Evolutionary conservation across 2,113 vertebrate genomes (phyloP), one percentile per base, ranked within the genome.

Genomic region (Micronisus gabar): DNA sequence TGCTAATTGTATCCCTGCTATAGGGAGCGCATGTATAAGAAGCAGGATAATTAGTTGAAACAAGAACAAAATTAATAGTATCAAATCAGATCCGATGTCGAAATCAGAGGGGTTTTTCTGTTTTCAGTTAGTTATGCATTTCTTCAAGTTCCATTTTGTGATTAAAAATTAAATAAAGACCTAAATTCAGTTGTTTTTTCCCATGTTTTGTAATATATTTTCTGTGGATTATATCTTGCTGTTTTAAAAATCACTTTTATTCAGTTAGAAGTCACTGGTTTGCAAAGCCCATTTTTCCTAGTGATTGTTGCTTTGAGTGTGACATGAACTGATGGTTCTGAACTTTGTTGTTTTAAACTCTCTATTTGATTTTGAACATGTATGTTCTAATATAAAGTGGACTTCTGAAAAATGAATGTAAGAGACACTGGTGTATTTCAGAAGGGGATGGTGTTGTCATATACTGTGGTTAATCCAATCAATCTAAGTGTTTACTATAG

Each of bases 351-450:
- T 98, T 97, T 94, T 86, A 81, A 95, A 90, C 74, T 95, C 94
- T 96, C 84, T 96, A 53, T 97, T 98, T 97, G 93, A 97, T 98
- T 98, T 96, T 81, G 96, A 96, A 95, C 76, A 84, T 52, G 59
- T 97, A 48, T 95, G 95, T 98, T 97, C 96, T 96, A 89, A 96
- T 97, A 92, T 95, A 81, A 97, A 98, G 96, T 97, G 98, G 97
- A 98, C 97, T 98, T 97, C 97, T 95, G 96, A 98, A 97, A 98
- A 98, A 98, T 98, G 98, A 99, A 99, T 99, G 99, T 99, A 99
- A 98, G 97, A 98, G 98, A 98, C 97, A 98, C 97, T 98, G 98
- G 97, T 98, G 97, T 96, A 97, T 97, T 98, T 98, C 97, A 93
- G 98, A 96, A 82, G 97, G 97, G 97, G 98, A 98, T 97, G 98